Conservation (phyloP, 2,888 invertebrate genomes). For the Cordilura impudica region DNA sequence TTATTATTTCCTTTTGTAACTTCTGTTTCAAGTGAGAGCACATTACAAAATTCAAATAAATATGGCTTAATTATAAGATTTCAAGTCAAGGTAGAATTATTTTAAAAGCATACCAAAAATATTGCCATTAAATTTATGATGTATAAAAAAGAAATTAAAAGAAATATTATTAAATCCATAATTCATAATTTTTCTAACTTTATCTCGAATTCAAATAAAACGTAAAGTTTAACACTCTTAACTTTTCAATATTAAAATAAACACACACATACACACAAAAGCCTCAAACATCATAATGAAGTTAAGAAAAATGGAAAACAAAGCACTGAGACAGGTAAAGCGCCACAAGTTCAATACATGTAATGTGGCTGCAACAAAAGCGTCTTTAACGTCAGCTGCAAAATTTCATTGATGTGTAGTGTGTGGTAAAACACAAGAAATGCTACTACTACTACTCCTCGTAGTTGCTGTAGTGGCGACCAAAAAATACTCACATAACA, state of each 20-base stretch:
- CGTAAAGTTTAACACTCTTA: not conserved
- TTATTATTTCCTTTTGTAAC: too few relatives aligned
- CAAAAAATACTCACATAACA: slow-evolving; percentile 49
- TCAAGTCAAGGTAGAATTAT: slow-evolving; percentile 33
- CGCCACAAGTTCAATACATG: slow-evolving; percentile 31
- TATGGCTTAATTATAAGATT: not conserved
- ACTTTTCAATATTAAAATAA: slow-evolving; percentile 6
- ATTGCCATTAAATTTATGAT: too few relatives aligned
- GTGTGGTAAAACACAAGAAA: slow-evolving; percentile 45
- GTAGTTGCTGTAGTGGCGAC: slow-evolving; percentile 31
- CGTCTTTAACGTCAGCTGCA: slow-evolving; percentile 43
- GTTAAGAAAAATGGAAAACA: slow-evolving; percentile 14
- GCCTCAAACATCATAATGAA: slow-evolving; percentile 38
- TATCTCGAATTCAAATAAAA: slow-evolving; percentile 24
- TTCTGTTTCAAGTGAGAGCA: too few relatives aligned
- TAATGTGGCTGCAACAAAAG: slow-evolving; percentile 28
- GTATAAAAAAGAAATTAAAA: slow-evolving; percentile 3
- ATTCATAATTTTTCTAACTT: slow-evolving; percentile 20
- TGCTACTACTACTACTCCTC: slow-evolving; percentile 29
- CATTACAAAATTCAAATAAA: not conserved
- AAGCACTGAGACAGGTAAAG: not conserved
- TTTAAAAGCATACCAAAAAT: slow-evolving; percentile 23
- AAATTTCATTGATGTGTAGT: slow-evolving; percentile 27
- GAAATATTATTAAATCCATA: slow-evolving; percentile 5
- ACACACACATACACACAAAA: not conserved